Percentiles rank a stretch among this genome's conserved stretches.
phyloP scores from a whole-genome alignment of 1,140 invertebrate genomes.

The Heliconius melpomene region DNA sequence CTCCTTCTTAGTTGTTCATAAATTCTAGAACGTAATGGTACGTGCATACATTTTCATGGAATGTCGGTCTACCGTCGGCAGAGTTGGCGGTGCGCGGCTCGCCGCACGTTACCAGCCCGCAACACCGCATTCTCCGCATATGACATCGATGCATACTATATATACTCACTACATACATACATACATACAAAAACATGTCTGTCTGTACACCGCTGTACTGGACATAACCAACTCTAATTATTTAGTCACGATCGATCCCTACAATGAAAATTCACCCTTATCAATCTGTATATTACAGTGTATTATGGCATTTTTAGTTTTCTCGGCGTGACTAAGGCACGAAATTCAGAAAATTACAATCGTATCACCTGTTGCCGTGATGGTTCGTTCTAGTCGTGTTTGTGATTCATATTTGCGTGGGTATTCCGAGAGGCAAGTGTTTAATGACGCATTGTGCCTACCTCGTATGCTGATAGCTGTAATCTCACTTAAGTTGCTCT shows the following conservation, averaged over 20 bases:
- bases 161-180: background rate
- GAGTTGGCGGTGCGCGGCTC: constrained; percentile 43
- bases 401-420: constrained; percentile 33
- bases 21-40: constrained; percentile 12
- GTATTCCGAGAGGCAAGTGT: constrained; percentile 16
- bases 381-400: constrained; percentile 21
- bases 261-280: background rate
- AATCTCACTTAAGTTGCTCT: background rate
- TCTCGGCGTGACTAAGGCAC: constrained; percentile 39
- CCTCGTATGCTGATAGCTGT: background rate
- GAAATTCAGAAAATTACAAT: constrained; percentile 51
- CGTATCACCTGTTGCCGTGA: constrained; percentile 51
- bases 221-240: constrained; percentile 17
- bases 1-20: background rate
- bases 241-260: background rate
- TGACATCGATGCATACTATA: constrained; percentile 43
- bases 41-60: constrained; percentile 39
- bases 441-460: background rate
- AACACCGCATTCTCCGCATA: constrained; percentile 51
- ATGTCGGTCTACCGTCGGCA: constrained; percentile 48
- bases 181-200: background rate
- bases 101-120: constrained; percentile 52
- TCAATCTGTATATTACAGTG: background rate
- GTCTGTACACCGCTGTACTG: constrained; percentile 12
- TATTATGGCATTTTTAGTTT: background rate